Conservation (phyloP, 2,113 vertebrate species). For the Gallinago undulata region DNA sequence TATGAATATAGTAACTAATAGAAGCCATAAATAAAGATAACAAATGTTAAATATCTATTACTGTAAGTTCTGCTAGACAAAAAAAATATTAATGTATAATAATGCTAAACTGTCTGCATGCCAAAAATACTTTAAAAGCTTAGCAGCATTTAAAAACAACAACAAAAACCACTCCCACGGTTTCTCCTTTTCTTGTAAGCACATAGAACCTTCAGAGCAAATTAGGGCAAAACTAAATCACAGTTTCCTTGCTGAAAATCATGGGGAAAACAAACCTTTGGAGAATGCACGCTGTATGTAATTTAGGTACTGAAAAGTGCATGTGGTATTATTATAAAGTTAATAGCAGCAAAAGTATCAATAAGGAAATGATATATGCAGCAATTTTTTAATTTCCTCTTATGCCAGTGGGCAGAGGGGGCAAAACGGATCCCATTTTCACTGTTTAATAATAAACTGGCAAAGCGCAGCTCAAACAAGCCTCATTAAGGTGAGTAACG, state of each 20-base stretch:
- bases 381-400: background rate
- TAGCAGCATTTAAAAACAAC: background rate
- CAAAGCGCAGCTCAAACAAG: background rate
- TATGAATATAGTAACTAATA: slow-evolving; percentile 3
- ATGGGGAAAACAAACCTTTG: background rate
- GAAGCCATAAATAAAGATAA: background rate
- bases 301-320: background rate
- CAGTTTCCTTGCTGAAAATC: background rate
- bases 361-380: background rate
- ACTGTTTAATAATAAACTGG: background rate
- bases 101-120: background rate
- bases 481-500: background rate
- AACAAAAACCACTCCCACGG: background rate
- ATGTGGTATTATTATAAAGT: background rate
- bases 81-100: background rate
- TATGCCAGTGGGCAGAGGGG: background rate
- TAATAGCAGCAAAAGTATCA: background rate
- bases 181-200: background rate
- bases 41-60: background rate
- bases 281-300: background rate
- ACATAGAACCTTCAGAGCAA: background rate
- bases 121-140: background rate
- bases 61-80: background rate
- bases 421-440: background rate
- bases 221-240: background rate